Evolutionary conservation across 1,140 invertebrate species (phyloP).

Genomic region (Diorhabda sublineata): DNA sequence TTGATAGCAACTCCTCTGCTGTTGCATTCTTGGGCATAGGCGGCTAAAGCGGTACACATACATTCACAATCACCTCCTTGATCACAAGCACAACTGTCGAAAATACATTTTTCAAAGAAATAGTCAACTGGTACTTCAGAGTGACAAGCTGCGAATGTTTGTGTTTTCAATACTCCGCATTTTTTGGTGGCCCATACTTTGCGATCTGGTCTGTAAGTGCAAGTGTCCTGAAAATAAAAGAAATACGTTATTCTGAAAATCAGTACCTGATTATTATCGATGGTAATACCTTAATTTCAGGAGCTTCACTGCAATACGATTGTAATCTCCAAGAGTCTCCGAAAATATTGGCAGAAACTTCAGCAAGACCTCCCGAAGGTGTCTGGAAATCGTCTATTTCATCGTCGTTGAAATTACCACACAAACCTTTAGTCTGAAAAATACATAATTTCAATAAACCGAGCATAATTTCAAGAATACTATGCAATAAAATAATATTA

Average conservation of each 20-base stretch:
- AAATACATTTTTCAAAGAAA: constrained; percentile 63
- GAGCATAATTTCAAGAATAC: background rate
- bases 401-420: constrained; percentile 87
- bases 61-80: constrained; percentile 86
- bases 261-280: background rate
- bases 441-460: constrained; percentile 5
- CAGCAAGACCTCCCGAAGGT: constrained; percentile 69
- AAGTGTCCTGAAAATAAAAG: constrained; percentile 59
- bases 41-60: constrained; percentile 79
- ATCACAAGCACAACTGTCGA: constrained; percentile 84
- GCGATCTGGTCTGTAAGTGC: constrained; percentile 66
- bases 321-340: constrained; percentile 83
- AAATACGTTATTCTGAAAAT: too few relatives aligned
- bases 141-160: constrained; percentile 73
- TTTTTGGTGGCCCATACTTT: constrained; percentile 71
- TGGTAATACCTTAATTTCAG: constrained; percentile 46
- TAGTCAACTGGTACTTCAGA: constrained; percentile 67
- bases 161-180: constrained; percentile 70
- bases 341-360: constrained; percentile 70
- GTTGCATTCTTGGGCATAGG: constrained; percentile 80
- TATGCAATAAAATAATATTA: constrained; percentile 14
- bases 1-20: constrained; percentile 64
- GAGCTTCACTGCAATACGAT: constrained; percentile 62
- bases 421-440: constrained; percentile 75
- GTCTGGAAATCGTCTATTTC: constrained; percentile 78